These are phyloP conservation scores for Synergus gifuensis DNA, from an alignment of 2,888 invertebrate species.

Conservation along the genomic window DNA sequence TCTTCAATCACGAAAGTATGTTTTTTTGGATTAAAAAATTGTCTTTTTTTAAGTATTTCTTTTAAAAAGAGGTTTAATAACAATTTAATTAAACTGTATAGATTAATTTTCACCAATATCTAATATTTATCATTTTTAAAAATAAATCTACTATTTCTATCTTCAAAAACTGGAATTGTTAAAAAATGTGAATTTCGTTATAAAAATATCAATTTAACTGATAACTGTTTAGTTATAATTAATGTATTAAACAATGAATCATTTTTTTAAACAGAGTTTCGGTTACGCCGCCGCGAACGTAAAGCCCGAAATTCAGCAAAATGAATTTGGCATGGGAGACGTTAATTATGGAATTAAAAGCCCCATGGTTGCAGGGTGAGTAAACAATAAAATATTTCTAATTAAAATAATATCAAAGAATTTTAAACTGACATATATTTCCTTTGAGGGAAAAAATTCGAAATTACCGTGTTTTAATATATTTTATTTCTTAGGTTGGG, in stretches of 20 bases:
- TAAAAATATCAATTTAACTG: no score
- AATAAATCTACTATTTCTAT: no score
- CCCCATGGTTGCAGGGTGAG: slow-evolving; percentile 81
- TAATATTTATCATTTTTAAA: no score
- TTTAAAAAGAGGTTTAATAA: background rate
- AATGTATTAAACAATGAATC: background rate
- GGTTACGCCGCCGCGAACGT: slow-evolving; percentile 82
- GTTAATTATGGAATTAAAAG: slow-evolving; percentile 85
- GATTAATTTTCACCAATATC: no score
- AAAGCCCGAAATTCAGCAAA: slow-evolving; percentile 78
- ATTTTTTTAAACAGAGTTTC: slow-evolving; percentile 81
- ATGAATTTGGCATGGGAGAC: slow-evolving; percentile 75
- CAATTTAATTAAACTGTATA: background rate
- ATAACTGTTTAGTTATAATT: background rate
- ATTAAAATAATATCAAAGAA: slow-evolving; percentile 12
- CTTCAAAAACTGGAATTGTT: no score
- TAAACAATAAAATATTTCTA: slow-evolving; percentile 15
- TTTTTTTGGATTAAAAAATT: background rate
- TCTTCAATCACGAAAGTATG: background rate
- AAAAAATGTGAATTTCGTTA: background rate
- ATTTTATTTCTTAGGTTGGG: slow-evolving; percentile 77
- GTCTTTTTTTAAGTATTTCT: background rate
- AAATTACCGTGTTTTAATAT: slow-evolving; percentile 1
- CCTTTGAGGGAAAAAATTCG: background rate
- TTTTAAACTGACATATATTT: background rate